Percentiles rank a stretch among this genome's conserved stretches.
Conservation (phyloP, 2,113 vertebrate species). For the Grantiella picta region DNA sequence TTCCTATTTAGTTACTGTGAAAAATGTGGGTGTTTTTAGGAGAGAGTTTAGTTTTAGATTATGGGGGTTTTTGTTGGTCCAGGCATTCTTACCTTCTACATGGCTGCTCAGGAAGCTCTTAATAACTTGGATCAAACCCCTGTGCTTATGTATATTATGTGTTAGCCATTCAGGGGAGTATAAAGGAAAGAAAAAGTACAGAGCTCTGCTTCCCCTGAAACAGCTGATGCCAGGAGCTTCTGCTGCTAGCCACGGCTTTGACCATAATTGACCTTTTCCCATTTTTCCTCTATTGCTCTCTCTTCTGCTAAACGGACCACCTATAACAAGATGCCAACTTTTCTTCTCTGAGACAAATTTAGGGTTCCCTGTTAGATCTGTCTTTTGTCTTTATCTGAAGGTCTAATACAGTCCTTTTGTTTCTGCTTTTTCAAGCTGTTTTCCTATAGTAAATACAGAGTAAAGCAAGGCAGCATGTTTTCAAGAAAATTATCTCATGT, state of each 20-base stretch:
- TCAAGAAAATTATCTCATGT: not conserved
- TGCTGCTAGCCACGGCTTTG: not conserved
- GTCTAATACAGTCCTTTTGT: not conserved
- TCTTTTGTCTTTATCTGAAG: not conserved
- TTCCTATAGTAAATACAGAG: not conserved
- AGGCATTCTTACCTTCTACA: not conserved
- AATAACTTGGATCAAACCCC: not conserved
- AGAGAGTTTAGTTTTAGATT: not conserved
- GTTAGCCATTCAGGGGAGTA: not conserved
- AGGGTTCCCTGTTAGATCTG: not conserved
- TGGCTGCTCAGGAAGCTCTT: not conserved
- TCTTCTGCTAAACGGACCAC: not conserved
- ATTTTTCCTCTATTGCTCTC: not conserved
- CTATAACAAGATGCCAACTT: not conserved
- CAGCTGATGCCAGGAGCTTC: not conserved
- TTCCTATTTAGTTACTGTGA: not conserved
- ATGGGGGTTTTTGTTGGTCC: not conserved
- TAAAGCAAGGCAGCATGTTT: not conserved
- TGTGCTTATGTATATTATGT: not conserved
- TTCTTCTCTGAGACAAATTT: not conserved
- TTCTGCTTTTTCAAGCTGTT: not conserved
- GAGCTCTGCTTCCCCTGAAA: not conserved
- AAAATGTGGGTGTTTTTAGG: not conserved
- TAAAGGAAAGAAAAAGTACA: not conserved
- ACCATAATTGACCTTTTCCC: fast-evolving